phyloP scores from a whole-genome alignment of 2,797 vertebrate genomes.

The Cygnus olor region DNA sequence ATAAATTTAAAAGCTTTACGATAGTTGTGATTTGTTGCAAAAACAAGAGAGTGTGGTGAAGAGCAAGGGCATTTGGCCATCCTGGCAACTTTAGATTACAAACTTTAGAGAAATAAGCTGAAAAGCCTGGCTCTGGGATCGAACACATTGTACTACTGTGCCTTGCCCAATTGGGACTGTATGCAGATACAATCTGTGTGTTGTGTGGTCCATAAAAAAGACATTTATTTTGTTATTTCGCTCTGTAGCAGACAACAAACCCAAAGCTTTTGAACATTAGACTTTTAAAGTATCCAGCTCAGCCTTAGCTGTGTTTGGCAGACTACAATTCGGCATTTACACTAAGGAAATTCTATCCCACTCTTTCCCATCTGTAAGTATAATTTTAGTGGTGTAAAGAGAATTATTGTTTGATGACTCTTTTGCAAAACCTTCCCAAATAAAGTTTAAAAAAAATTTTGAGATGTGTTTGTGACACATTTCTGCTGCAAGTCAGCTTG shows the following conservation, averaged over 20 bases:
- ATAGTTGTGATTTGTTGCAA: background rate
- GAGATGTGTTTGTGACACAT: background rate
- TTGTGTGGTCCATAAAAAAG: background rate
- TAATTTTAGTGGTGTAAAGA: background rate
- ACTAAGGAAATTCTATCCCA: background rate
- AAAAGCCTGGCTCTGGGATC: background rate
- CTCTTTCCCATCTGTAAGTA: background rate
- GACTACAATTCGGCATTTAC: background rate
- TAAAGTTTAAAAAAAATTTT: background rate
- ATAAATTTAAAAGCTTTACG: background rate
- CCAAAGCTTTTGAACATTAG: background rate
- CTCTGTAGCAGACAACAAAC: slow-evolving; percentile 13
- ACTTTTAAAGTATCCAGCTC: background rate
- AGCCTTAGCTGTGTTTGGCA: background rate
- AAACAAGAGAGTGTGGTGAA: background rate
- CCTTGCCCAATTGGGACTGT: background rate
- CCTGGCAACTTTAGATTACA: background rate
- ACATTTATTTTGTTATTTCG: background rate
- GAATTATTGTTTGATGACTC: slow-evolving; percentile 12
- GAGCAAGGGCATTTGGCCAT: background rate
- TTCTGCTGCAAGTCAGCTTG: background rate
- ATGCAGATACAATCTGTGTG: background rate
- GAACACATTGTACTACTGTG: background rate
- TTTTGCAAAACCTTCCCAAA: slow-evolving; percentile 1
- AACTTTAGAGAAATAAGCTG: background rate